phyloP scores from a whole-genome alignment of 2,888 invertebrate genomes.

The Geophilus truncorum region DNA sequence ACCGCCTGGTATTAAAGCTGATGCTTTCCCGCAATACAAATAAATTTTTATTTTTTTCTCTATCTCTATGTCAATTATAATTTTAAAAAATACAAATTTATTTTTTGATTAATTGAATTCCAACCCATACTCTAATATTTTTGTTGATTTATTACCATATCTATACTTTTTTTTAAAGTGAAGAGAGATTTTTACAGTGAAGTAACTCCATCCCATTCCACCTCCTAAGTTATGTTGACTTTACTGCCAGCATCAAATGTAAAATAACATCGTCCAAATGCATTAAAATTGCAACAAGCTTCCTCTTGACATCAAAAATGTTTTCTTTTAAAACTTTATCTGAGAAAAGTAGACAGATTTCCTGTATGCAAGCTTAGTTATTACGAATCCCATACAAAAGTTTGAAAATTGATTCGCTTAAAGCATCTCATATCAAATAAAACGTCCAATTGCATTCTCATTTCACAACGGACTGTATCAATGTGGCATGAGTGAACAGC shows the following conservation, averaged over 20 bases:
- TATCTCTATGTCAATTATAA: too few relatives aligned
- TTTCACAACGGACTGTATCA: not conserved
- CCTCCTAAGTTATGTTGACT: not conserved
- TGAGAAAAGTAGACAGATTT: not conserved
- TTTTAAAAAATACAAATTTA: too few relatives aligned
- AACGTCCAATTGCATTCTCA: not conserved
- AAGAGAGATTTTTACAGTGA: too few relatives aligned
- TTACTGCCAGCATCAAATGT: not conserved
- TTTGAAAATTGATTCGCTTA: not conserved
- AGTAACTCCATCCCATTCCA: too few relatives aligned
- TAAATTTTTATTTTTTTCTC: too few relatives aligned
- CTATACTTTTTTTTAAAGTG: too few relatives aligned
- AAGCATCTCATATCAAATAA: not conserved
- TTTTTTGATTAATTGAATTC: too few relatives aligned
- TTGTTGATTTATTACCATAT: not conserved
- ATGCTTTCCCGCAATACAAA: not conserved
- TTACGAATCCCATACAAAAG: too few relatives aligned
- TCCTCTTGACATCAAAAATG: not conserved
- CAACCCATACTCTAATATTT: not conserved
- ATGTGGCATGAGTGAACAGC: not conserved
- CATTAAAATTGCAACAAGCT: not conserved
- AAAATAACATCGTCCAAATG: not conserved
- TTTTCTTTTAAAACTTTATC: not conserved
- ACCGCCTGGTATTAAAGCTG: not conserved
- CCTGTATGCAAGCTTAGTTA: not conserved